These are phyloP conservation scores for Drosophila mimetica DNA, from an alignment of 2,888 invertebrate genomes.

Conservation along the genomic window DNA sequence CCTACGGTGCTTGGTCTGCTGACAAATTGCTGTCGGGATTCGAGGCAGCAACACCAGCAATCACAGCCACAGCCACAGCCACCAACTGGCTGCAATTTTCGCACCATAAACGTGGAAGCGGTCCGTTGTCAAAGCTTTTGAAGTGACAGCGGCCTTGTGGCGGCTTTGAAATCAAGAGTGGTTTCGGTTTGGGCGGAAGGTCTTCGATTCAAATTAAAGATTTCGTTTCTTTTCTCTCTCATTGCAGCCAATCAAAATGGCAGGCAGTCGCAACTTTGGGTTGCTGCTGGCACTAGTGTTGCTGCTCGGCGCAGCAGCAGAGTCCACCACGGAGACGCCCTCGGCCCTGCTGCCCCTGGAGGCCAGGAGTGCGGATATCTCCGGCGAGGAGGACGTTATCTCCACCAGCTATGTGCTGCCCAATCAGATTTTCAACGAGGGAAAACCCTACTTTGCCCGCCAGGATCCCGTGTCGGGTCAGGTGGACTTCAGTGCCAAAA, in stretches of 20 bases:
- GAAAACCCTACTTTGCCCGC: slow-evolving; percentile 89
- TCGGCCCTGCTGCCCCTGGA: slow-evolving; percentile 80
- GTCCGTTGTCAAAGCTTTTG: slow-evolving; percentile 33
- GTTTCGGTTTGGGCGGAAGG: slow-evolving; percentile 44
- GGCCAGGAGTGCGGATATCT: slow-evolving; percentile 73
- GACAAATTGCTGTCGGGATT: slow-evolving; percentile 39
- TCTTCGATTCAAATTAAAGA: slow-evolving; percentile 8
- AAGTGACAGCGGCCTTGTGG: slow-evolving; percentile 44
- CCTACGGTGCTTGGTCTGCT: slow-evolving; percentile 33
- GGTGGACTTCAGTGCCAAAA: slow-evolving; percentile 87
- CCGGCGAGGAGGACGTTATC: slow-evolving; percentile 82
- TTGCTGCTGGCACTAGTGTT: slow-evolving; percentile 45
- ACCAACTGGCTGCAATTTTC: slow-evolving; percentile 43
- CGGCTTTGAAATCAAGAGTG: slow-evolving; percentile 41
- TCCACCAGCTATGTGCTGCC: slow-evolving; percentile 84
- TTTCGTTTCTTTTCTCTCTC: slow-evolving; percentile 2
- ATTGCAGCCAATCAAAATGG: slow-evolving; percentile 50
- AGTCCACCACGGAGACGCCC: slow-evolving; percentile 46
- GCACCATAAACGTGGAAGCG: slow-evolving; percentile 48
- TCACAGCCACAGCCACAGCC: not conserved
- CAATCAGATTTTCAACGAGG: slow-evolving; percentile 88
- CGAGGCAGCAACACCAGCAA: slow-evolving; percentile 25
- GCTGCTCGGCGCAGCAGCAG: slow-evolving; percentile 18
- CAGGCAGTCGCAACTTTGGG: slow-evolving; percentile 25
- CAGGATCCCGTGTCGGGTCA: slow-evolving; percentile 89